These are phyloP conservation scores for Philotrypesis tridentata DNA, from an alignment of 1,140 invertebrate species.

Conservation along the genomic window DNA sequence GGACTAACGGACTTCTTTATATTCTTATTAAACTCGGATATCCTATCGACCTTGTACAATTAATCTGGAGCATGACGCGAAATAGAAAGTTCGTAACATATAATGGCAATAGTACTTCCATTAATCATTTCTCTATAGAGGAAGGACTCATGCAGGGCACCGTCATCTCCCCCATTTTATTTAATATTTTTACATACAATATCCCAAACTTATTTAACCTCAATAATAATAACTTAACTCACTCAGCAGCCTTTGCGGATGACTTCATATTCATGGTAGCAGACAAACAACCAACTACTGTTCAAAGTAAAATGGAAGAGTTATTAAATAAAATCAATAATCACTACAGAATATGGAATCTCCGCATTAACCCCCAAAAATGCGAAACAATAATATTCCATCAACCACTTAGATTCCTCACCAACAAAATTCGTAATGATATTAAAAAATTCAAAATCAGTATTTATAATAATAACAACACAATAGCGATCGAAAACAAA, in stretches of 20 bases:
- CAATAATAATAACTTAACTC: neutral
- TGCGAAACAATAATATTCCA: neutral
- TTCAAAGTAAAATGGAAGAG: conserved; percentile 4
- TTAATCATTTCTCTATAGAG: neutral
- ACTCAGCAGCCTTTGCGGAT: conserved; percentile 2
- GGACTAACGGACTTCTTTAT: no score
- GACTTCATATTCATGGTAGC: neutral
- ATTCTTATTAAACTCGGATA: conserved; percentile 44
- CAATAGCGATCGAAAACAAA: neutral
- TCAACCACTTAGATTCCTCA: neutral
- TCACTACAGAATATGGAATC: neutral
- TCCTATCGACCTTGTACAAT: neutral
- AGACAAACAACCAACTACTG: neutral
- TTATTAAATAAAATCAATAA: neutral
- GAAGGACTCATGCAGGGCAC: conserved; percentile 37
- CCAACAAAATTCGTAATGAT: neutral
- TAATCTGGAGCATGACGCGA: conserved; percentile 2
- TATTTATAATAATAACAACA: neutral
- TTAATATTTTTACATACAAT: neutral
- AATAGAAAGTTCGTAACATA: conserved; percentile 1
- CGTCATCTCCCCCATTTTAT: conserved; percentile 8
- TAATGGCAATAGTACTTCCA: neutral
- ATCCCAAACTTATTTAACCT: neutral
- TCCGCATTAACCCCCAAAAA: neutral
- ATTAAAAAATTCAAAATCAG: neutral